Conservation (phyloP, 2,797 vertebrate species). For the Tapirus indicus region DNA sequence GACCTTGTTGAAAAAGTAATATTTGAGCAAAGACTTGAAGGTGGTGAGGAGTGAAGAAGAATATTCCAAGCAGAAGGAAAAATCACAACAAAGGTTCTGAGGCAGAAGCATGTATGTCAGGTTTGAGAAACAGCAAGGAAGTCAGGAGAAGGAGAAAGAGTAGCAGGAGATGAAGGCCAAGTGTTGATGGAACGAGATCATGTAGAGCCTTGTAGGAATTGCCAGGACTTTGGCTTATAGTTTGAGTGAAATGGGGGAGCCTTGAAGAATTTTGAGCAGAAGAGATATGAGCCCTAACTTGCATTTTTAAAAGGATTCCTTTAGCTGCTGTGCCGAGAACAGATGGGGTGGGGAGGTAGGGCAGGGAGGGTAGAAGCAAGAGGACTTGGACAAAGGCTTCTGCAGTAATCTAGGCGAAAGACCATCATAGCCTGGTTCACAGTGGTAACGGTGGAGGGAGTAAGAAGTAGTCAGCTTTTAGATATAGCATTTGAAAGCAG, state of each 20-base stretch:
- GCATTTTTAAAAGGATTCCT: constrained; percentile 9
- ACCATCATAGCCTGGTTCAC: not conserved
- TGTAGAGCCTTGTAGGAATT: not conserved
- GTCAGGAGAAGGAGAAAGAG: not conserved
- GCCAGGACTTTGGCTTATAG: not conserved
- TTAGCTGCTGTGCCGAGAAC: not conserved
- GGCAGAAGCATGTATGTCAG: not conserved
- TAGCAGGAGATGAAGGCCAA: not conserved
- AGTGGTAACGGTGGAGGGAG: not conserved
- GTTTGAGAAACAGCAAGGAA: not conserved
- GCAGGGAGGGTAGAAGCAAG: not conserved
- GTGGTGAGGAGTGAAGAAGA: not conserved
- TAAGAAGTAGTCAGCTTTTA: not conserved
- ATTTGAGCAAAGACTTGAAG: not conserved
- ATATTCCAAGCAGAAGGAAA: not conserved
- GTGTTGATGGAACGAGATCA: not conserved
- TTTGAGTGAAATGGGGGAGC: not conserved
- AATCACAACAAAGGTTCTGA: not conserved
- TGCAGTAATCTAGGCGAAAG: not conserved
- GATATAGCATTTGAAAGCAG: not conserved
- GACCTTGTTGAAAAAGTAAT: not conserved
- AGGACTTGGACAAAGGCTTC: not conserved
- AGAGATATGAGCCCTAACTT: not conserved
- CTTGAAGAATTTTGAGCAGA: constrained; percentile 39
- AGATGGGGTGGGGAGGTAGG: not conserved